These are phyloP conservation scores for Drosophila equinoxialis DNA, from an alignment of 1,140 invertebrate species.

Conservation along the genomic window DNA sequence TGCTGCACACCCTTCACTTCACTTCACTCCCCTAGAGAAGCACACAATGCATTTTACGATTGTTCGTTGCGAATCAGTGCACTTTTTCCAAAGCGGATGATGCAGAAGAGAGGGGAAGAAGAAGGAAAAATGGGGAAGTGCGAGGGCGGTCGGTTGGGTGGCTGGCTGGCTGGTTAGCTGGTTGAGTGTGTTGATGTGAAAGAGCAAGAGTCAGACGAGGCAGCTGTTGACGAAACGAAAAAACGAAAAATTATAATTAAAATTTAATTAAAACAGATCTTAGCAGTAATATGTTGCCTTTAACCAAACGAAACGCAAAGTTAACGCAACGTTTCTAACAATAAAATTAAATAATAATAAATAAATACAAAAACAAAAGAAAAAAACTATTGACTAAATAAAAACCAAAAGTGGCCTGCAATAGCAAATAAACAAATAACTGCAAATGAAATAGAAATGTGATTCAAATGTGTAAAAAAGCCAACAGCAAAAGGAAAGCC, in stretches of 20 bases:
- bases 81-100: conserved; percentile 26
- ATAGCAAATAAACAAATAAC: conserved; percentile 41
- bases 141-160: not conserved
- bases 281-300: conserved; percentile 73
- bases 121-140: not conserved
- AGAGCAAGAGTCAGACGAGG: conserved; percentile 2
- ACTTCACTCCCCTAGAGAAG: conserved; percentile 22
- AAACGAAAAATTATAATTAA: conserved; percentile 49
- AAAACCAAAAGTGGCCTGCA: conserved; percentile 76
- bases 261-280: conserved; percentile 63
- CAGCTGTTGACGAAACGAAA: conserved; percentile 27
- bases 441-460: conserved; percentile 50
- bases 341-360: conserved; percentile 43
- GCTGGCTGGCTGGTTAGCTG: not conserved
- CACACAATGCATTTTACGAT: conserved; percentile 54
- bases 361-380: conserved; percentile 6
- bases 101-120: not conserved
- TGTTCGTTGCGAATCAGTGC: conserved; percentile 60
- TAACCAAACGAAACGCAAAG: conserved; percentile 64
- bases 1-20: not conserved
- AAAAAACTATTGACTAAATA: conserved; percentile 23
- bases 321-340: conserved; percentile 77
- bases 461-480: conserved; percentile 61
- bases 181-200: not conserved
- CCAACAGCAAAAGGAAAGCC: conserved; percentile 18